A percentile compares a stretch with the other conserved stretches of the same genome.
Conservation (phyloP, 2,888 invertebrate genomes). For the Congeria kusceri region DNA sequence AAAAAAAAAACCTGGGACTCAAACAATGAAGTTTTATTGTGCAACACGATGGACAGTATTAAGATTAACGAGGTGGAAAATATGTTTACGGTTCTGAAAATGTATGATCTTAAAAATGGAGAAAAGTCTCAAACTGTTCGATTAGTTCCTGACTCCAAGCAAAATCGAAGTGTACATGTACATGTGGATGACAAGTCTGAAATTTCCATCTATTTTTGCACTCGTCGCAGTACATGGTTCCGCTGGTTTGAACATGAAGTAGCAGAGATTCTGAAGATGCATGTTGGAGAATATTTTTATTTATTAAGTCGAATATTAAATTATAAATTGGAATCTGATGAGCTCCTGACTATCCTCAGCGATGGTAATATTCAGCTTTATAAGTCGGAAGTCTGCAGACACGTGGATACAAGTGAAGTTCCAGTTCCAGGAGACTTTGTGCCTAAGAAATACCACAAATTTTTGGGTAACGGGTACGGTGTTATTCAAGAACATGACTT, state of each 20-base stretch:
- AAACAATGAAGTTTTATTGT: not conserved
- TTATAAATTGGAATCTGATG: not conserved
- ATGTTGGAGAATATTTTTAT: too few relatives aligned
- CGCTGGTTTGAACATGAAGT: not conserved
- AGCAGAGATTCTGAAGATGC: too few relatives aligned
- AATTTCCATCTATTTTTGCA: not conserved
- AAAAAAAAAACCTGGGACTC: not conserved
- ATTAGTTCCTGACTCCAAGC: not conserved
- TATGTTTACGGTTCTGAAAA: slow-evolving; percentile 11
- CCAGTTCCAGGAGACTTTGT: slow-evolving; percentile 61
- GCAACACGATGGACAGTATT: not conserved
- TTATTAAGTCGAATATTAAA: too few relatives aligned
- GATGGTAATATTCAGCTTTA: not conserved
- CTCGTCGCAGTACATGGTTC: not conserved
- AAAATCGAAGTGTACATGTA: not conserved
- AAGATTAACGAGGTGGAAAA: not conserved
- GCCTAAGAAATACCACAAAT: slow-evolving; percentile 50
- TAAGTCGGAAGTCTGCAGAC: not conserved
- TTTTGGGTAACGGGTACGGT: slow-evolving; percentile 54
- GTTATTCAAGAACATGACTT: slow-evolving; percentile 43
- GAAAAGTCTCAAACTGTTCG: not conserved
- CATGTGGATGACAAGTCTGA: not conserved
- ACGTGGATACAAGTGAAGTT: not conserved
- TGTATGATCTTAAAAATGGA: slow-evolving; percentile 6
- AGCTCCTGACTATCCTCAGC: not conserved